A percentile compares a stretch with the other conserved stretches of the same genome.
These are phyloP conservation scores for Caenorhabditis japonica DNA, from an alignment of 2,888 invertebrate genomes.

Conservation along the genomic window DNA sequence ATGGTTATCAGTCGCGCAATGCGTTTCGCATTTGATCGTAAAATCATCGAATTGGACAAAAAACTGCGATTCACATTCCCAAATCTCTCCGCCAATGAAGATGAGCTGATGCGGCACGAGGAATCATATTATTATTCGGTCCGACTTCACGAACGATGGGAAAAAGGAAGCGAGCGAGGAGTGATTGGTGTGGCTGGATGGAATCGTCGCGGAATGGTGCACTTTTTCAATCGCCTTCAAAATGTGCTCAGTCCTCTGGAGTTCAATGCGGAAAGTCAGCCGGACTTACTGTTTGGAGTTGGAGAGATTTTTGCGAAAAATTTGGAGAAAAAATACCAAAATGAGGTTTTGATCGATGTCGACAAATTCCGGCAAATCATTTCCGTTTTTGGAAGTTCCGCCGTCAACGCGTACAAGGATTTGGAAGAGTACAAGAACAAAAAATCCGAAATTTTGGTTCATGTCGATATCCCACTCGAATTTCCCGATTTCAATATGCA, in stretches of 20 bases:
- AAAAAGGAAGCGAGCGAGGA: neutral
- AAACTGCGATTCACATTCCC: constrained; percentile 2
- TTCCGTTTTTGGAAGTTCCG: neutral
- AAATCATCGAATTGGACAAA: neutral
- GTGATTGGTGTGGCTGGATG: constrained; percentile 24
- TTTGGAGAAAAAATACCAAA: neutral
- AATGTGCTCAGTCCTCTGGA: neutral
- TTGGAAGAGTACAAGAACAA: neutral
- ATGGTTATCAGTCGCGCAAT: constrained; percentile 1
- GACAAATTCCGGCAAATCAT: constrained; percentile 12
- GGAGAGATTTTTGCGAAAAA: constrained; percentile 12
- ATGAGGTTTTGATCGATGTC: constrained; percentile 11
- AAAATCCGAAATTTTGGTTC: neutral
- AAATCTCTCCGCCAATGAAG: neutral
- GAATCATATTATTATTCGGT: constrained; percentile 1
- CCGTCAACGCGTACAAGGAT: neutral
- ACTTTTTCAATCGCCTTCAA: neutral
- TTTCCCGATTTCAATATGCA: constrained; percentile 9
- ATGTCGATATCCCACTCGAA: neutral
- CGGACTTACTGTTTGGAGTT: constrained; percentile 4
- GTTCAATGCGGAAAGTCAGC: neutral
- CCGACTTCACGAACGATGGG: constrained; percentile 13
- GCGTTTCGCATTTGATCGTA: neutral
- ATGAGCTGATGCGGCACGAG: constrained; percentile 1
- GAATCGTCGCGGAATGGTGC: neutral